Evolutionary conservation across 2,888 invertebrate species (phyloP), one percentile per base, ranked within the genome.

Genomic region (Sialis fuliginosa): DNA sequence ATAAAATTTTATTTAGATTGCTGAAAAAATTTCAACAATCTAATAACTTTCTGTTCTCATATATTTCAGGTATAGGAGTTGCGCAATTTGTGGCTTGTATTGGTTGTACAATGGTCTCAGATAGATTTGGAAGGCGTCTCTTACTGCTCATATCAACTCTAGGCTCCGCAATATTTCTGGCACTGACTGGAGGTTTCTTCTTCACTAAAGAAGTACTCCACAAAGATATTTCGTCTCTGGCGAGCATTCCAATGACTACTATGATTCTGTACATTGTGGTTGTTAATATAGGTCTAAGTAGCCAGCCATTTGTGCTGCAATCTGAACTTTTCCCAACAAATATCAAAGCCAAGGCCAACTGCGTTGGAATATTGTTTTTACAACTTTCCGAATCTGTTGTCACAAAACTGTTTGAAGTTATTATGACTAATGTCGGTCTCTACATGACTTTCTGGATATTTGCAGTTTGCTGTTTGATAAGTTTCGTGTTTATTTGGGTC

Each of bases 101-200:
- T 39, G 60, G 71, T 6, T 69, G 72, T 3, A 68, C 72, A 6
- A 57, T 70, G 37, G 62, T 74, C 5, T 71, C 72, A 32, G 79
- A 79, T 56, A 66, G 69, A 33, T 68, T 72, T 13, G 78, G 79
- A 33, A 66, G 79, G 44, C 71, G 73, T 44, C 69, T 71, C 5
- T 65, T 79, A 4, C 61, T 79, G 1, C 55, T 77, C n/a, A 57
- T 72, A 33, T 77, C 76, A 2, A 71, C 75, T 6, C 56, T 73
- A 1, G 69, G 74, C 2, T 72, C 72, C 0, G 73, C 71, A 7
- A 54, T 74, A 1, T 70, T 71, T 58, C 69, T 69, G 49, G 67
- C 64, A 47, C 63, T 67, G 1, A 62, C 72, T 48, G 71, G 70
- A 50, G 63, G 68, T 33, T 69, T 71, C 56, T 66, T 69, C 57